Base-by-base conservation (phyloP, 2,113 vertebrate genomes). In the Varanus salvator region DNA sequence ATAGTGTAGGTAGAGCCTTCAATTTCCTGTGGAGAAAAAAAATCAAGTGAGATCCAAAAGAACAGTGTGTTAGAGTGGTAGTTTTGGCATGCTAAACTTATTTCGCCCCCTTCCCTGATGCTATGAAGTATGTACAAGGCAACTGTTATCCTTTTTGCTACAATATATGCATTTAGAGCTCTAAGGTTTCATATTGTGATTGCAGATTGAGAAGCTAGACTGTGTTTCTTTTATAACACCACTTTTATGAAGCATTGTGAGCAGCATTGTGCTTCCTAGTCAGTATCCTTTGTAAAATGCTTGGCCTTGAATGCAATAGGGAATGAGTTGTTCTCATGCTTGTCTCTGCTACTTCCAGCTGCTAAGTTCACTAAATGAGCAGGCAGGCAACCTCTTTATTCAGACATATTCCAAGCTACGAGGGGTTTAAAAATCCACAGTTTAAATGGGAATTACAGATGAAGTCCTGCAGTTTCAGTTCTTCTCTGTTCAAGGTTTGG, bases 1-100 rank as follows among this genome's bases (percentile, higher is more conserved):
- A 68, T 91, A 83, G 66, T 85, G 86, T 95, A 94, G 94, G 69
- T 90, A 92, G 69, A 91, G 90, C 92, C 89, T 96, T 97, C 95
- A 96, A 96, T 96, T 96, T 96, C 95, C 94, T 95, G 93, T 97
- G 84, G 75, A 93, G 92, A 94, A 92, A 92, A 64, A 21, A 96
- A 85, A 95, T 96, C 1, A 82, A 93, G 84, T 85, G 95, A 85
- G 90, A 90, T 93, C 80, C 77, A 92, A 85, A 91, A 94, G 87
- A 93, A 87, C 86, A 87, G 80, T 80, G 88, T 87, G 88, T 31
- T 57, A 87, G 54, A 93, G 90, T 94, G 93, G 84, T 93, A 95
- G 84, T 57, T 92, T 89, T 81, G 60, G 14, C 94, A 90, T 2
- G 29, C 84, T 91, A 29, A 82, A 6, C 0, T 44, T 44, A 44